These are phyloP conservation scores for Heliconius ethilla DNA, from an alignment of 2,888 invertebrate species.

Conservation along the genomic window DNA sequence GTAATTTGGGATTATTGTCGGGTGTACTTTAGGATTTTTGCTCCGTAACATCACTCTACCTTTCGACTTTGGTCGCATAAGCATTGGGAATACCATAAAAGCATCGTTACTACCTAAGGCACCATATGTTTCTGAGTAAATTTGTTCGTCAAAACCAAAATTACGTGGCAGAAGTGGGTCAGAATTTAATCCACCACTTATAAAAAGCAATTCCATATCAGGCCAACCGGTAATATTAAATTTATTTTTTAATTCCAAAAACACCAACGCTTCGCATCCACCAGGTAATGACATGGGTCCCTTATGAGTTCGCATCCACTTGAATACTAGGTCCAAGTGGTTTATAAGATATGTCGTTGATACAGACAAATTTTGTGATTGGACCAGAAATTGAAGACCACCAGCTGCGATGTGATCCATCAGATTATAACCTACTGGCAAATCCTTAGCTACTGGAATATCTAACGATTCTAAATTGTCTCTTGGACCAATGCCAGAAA, in stretches of 20 bases:
- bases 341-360: conserved; percentile 66
- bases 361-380: conserved; percentile 61
- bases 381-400: conserved; percentile 82
- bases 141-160: conserved; percentile 79
- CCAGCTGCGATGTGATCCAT: conserved; percentile 87
- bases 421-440: conserved; percentile 85
- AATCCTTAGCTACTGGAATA: conserved; percentile 80
- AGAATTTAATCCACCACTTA: conserved; percentile 79
- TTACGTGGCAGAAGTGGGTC: conserved; percentile 73
- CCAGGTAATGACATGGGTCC: conserved; percentile 85
- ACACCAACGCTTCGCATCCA: conserved; percentile 85
- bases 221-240: conserved; percentile 81
- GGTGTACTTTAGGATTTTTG: conserved; percentile 86
- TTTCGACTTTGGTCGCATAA: conserved; percentile 87
- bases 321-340: conserved; percentile 71
- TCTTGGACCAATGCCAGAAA: conserved; percentile 88
- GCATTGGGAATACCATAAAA: conserved; percentile 85
- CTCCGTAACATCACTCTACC: conserved; percentile 86
- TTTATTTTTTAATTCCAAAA: conserved; percentile 83
- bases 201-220: conserved; percentile 85
- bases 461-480: conserved; percentile 80
- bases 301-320: conserved; percentile 78
- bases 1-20: conserved; percentile 91
- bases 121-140: conserved; percentile 68
- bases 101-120: conserved; percentile 67